Evolutionary conservation across 2,113 vertebrate genomes (phyloP), one percentile per base, ranked within the genome.

Genomic region (Shinisaurus crocodilurus): DNA sequence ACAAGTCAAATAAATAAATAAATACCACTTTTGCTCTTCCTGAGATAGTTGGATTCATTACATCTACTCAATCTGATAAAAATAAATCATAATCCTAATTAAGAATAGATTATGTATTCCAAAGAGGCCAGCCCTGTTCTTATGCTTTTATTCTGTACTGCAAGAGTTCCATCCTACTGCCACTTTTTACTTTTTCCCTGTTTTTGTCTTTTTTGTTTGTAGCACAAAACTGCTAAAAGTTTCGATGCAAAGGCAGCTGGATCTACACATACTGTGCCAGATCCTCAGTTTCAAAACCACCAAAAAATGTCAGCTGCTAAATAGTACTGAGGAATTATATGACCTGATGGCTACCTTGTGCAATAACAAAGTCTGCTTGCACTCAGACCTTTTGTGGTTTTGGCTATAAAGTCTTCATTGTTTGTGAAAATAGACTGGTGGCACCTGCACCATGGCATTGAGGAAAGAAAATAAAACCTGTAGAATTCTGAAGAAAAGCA

Each of bases 401-500:
- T 43, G 48, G 16, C 87, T 88, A 60, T 45, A 23, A 54, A 13
- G 2, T 34, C 54, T 79, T 16, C 43, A 65, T 67, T 40, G 60
- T 88, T 43, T 79, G 63, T 85, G 65, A 50, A 48, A 85, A 37
- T 40, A 85, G 10, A 67, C n/a, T 67, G n/a, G 37, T 84, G 82
- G 43, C 65, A 70, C 43, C 43, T 85, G 65, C 43, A 23, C 20
- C 43, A 23, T 5, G 16, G 43, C 27, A n/a, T 48, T 70, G 90
- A n/a, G 27, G 48, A 88, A n/a, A 91, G 89, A 57, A 50, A 83
- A 1, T 88, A 88, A 12, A 91, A 91, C 91, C 88, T 91, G 40
- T 88, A 81, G 84, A 63, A 40, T 57, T 77, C 60, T 18, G 12
- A 82, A 75, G 82, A 27, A 92, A 90, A 69, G 57, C 84, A 92